Base-by-base conservation (phyloP, 2,888 invertebrate species). In the Chrysolina oricalcia region DNA sequence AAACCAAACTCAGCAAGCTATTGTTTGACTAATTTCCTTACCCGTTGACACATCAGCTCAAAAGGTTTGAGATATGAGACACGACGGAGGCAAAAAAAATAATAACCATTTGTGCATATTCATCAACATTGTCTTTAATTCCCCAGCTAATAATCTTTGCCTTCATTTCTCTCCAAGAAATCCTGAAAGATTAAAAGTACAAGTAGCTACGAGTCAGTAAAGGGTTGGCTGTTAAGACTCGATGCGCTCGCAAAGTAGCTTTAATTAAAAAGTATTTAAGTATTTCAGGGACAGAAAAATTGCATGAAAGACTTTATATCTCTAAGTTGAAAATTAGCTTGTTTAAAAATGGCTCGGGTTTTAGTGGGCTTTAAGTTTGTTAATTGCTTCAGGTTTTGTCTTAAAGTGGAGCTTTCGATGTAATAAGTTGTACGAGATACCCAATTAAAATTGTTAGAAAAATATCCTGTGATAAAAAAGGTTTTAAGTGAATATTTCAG, bases 191-290 rank as follows among this genome's bases (percentile, higher is more conserved):
- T 86, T 85, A 85, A 84, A 83, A 83, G 82, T 82, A 85, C 82
- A 83, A 85, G 84, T 83, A 83, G 83, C 81, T 77, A 78, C 80
- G 79, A 81, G 78, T 79, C 75, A 76, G 80, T 76, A 84, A 85
- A 85, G 84, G 85, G 85, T 83, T 84, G 83, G 73, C 78, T 70
- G 81, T 81, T 83, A 83, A 84, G 83, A 83, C 82, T 81, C 81
- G 83, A 83, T 83, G 82, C 83, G 83, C 82, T 75, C 71, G 78
- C 72, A 81, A 83, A 83, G 83, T 83, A 82, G 84, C 82, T 84
- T 84, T 84, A 85, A 85, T 85, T 85, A 85, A 85, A 84, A 84
- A 84, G 85, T 84, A 85, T 85, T 85, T 85, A 85, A 85, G 84
- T 84, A 78, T 82, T 79, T 78, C 74, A 72, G 78, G 74, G 80